Evolutionary conservation across 2,113 vertebrate species (phyloP).

Genomic region (Sclerurus mexicanus): DNA sequence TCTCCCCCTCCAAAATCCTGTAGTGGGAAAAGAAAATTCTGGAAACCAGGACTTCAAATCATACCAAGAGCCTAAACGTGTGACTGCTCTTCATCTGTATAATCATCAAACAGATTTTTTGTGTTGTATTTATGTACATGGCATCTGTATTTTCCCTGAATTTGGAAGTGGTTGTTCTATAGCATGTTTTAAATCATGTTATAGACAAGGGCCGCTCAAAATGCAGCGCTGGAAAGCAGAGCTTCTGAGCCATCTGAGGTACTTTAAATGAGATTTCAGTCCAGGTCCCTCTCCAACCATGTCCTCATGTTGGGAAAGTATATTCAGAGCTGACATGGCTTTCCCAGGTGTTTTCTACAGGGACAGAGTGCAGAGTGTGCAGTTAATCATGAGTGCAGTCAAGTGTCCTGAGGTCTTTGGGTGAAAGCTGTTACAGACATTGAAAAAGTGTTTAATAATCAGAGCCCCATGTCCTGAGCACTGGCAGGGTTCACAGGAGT

Average conservation of each 20-base stretch:
- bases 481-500: not conserved
- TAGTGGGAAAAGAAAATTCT: not conserved
- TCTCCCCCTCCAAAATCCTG: not conserved
- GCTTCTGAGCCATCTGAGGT: not conserved
- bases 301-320: not conserved
- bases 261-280: not conserved
- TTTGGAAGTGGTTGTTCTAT: not conserved
- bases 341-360: constrained; percentile 50
- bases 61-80: not conserved
- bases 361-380: not conserved
- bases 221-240: not conserved
- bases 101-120: not conserved
- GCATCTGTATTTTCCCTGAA: not conserved
- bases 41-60: not conserved
- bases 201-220: not conserved
- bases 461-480: not conserved
- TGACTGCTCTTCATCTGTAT: not conserved
- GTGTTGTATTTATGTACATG: fast-evolving
- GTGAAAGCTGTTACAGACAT: constrained; percentile 8
- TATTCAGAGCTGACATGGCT: not conserved
- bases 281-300: not conserved
- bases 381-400: not conserved
- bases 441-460: constrained; percentile 48
- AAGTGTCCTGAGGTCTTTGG: not conserved
- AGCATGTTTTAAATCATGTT: not conserved